These are phyloP conservation scores for Geothlypis trichas DNA, from an alignment of 2,113 vertebrate species.

Conservation along the genomic window DNA sequence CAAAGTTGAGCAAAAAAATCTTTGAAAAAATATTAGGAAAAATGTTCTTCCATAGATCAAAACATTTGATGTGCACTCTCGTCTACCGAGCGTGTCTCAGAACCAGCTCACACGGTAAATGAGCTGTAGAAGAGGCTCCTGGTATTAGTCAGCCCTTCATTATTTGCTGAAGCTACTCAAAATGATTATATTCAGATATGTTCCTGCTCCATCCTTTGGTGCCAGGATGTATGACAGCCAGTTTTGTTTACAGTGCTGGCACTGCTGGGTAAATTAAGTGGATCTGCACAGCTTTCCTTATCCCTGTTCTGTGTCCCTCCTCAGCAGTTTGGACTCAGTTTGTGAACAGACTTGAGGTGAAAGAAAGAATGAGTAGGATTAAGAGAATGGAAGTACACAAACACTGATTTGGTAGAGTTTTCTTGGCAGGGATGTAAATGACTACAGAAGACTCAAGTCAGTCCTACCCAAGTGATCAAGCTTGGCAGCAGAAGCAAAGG, in stretches of 20 bases:
- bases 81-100: not conserved
- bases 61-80: not conserved
- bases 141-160: not conserved
- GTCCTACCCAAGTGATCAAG: not conserved
- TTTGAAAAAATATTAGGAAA: slow-evolving; percentile 33
- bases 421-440: not conserved
- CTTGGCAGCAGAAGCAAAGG: not conserved
- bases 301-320: not conserved
- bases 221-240: not conserved
- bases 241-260: not conserved
- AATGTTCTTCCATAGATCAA: slow-evolving; percentile 42
- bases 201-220: slow-evolving; percentile 13
- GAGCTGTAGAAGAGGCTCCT: slow-evolving; percentile 23
- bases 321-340: not conserved
- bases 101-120: not conserved
- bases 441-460: not conserved
- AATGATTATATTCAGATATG: not conserved
- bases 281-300: not conserved
- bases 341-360: not conserved
- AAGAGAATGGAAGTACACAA: not conserved
- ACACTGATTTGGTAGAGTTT: not conserved
- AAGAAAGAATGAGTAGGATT: not conserved
- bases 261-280: not conserved
- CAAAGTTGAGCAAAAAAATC: not conserved
- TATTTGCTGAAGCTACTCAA: slow-evolving; percentile 23